Percentiles rank a stretch among this genome's conserved stretches.
Conservation (phyloP, 2,888 invertebrate species). For the Hemithea aestivaria region DNA sequence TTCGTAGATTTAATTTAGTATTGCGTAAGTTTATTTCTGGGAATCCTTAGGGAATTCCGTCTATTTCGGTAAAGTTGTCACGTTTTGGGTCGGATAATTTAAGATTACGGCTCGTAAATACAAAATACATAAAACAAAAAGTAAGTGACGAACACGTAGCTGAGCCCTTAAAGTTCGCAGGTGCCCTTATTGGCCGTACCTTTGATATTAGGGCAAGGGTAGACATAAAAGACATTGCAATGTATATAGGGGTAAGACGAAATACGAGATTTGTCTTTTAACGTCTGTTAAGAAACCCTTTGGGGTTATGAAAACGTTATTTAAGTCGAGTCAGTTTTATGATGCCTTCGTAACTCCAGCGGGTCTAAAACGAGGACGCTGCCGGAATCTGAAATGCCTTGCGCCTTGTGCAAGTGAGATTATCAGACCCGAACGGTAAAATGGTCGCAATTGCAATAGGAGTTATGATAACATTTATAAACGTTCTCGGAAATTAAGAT, state of each 20-base stretch:
- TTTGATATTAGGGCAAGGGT: slow-evolving; percentile 27
- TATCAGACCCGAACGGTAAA: too few species aligned
- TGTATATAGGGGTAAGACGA: slow-evolving; percentile 13
- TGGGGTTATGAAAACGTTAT: slow-evolving; percentile 14
- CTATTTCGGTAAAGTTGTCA: slow-evolving; percentile 41
- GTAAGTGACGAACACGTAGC: slow-evolving; percentile 35
- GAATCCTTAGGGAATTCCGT: slow-evolving; percentile 18
- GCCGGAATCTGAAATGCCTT: too few species aligned
- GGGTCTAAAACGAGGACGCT: too few species aligned
- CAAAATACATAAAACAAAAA: slow-evolving; percentile 44
- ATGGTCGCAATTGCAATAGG: too few species aligned
- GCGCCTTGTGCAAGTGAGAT: too few species aligned
- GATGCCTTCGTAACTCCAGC: neutral
- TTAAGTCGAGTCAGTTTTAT: neutral
- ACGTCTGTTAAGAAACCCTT: slow-evolving; percentile 13
- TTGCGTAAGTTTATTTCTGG: slow-evolving; percentile 20
- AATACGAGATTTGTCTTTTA: slow-evolving; percentile 19
- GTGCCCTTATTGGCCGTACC: slow-evolving; percentile 27
- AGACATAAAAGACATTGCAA: slow-evolving; percentile 24
- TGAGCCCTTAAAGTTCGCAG: slow-evolving; percentile 36
- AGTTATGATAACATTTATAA: too few species aligned
- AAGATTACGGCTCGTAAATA: slow-evolving; percentile 45
- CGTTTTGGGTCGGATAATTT: slow-evolving; percentile 45
- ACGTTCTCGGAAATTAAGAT: too few species aligned
- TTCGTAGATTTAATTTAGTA: slow-evolving; percentile 18